Evolutionary conservation across 2,797 vertebrate genomes (phyloP), one percentile per base, ranked within the genome.

Genomic region (Zenarchopterus dispar): DNA sequence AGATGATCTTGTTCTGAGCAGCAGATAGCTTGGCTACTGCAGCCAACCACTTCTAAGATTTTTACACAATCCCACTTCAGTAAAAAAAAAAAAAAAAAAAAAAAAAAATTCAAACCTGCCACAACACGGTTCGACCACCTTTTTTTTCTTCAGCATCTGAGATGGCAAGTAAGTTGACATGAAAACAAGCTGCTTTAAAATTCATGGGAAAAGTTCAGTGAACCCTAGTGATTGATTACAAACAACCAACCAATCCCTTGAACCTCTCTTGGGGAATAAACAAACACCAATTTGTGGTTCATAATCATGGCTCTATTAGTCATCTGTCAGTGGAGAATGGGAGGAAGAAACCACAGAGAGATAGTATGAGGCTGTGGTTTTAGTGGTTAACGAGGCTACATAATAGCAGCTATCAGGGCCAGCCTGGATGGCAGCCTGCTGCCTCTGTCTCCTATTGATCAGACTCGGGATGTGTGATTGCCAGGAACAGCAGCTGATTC

Each of bases 381-480:
- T 74, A 66, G 78, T 63, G 78, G 84, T 78, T 75, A 75, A 71
- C 66, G 77, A 66, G 62, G 72, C 73, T 70, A 21, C 74, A 70
- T 86, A 82, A 86, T 85, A 87, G 81, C 84, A 77, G 84, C 81
- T 75, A 81, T 84, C 82, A 67, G 78, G 78, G 60, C 73, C 54
- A 24, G 84, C 63, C 88, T 85, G 86, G 85, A 77, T 50, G 77
- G 72, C 73, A 59, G 86, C 88, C 85, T 73, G 73, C 82, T 76
- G 62, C 78, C 75, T 83, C 76, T 50, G 69, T 81, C 81, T 82
- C 58, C 61, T 78, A 90, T 90, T 78, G 88, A 90, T 91, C 85
- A 80, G 77, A 70, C 72, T 48, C 33, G 43, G 77, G 74, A 43
- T 67, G 66, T 64, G 53, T 77, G 82, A 88, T 87, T 86, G 76